Base-by-base conservation (phyloP, 2,888 invertebrate species). In the Dolomedes plantarius region DNA sequence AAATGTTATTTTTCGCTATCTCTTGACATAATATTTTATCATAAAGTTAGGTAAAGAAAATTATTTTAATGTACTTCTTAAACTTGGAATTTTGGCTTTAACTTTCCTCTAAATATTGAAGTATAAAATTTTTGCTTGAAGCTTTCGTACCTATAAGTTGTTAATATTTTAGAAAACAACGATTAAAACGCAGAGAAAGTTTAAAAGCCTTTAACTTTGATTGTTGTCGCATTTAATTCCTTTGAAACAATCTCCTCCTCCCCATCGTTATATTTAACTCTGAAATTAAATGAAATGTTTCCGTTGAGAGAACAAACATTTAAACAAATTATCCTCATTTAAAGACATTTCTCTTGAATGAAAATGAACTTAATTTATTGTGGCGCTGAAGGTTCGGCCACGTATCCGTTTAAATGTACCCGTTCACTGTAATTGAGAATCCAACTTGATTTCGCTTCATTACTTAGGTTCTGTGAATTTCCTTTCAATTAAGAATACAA, bases 361-460 rank as follows among this genome's bases (percentile, higher is more conserved):
- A 65, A 74, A 74, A 81, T 73, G 41, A 74, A 67, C 64, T 67
- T 32, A 31, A 46, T 65, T 67, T 19, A 72, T 71, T 79, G 23
- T 67, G 67, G n/a, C 23, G 68, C 27, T 11, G 71, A 56, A 76
- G 41, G 56, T 56, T 46, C 19, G 5, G 27, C 46, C n/a, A 41
- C 28, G 39, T 9, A 28, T 41, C 23, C 46, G 28, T 71, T 46
- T 71, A 56, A 67, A 67, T 31, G 16, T 7, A 67, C 36, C 56
- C 74, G 68, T 75, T 81, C 69, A 27, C 69, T 75, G 74, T 81
- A 80, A 81, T 81, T 81, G 81, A 69, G 75, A 68, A 80, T 50
- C 74, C 74, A 46, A 67, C 73, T 74, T 56, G 27, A 75, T 81
- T 81, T 74, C 36, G 41, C 69, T 46, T 74, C 80, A 74, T 74